Conservation (phyloP, 2,113 vertebrate genomes). For the Petrocephalus microphthalmus region DNA sequence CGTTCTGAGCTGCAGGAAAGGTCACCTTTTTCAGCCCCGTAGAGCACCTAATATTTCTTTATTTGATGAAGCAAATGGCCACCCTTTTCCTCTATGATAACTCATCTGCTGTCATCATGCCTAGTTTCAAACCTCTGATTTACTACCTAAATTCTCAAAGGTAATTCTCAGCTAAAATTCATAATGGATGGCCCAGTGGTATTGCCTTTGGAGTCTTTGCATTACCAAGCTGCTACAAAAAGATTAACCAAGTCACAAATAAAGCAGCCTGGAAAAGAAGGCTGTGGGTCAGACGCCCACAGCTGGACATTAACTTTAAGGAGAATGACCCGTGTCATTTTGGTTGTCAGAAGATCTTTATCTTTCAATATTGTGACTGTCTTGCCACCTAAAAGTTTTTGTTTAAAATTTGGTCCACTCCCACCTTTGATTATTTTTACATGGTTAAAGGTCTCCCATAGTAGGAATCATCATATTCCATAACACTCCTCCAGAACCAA, state of each 20-base stretch:
- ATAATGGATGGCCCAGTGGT: background rate
- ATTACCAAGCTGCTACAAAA: background rate
- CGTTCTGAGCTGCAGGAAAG: background rate
- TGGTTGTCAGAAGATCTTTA: background rate
- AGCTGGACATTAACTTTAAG: background rate
- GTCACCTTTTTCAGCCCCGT: background rate
- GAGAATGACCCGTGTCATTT: background rate
- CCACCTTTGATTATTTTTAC: background rate
- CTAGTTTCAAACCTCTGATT: background rate
- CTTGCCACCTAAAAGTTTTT: background rate
- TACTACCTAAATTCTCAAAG: background rate
- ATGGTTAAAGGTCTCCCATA: background rate
- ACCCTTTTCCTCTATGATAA: background rate
- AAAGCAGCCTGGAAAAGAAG: background rate
- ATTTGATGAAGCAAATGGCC: background rate
- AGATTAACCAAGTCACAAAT: background rate
- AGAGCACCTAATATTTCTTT: background rate
- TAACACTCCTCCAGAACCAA: background rate
- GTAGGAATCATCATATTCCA: background rate
- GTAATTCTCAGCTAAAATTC: background rate
- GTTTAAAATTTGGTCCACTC: background rate
- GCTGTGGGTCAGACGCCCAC: background rate
- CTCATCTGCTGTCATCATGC: background rate
- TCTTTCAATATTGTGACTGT: background rate
- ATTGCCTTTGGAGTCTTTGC: background rate